Evolutionary conservation across 2,113 vertebrate species (phyloP).

Genomic region (Grammomys surdaster): DNA sequence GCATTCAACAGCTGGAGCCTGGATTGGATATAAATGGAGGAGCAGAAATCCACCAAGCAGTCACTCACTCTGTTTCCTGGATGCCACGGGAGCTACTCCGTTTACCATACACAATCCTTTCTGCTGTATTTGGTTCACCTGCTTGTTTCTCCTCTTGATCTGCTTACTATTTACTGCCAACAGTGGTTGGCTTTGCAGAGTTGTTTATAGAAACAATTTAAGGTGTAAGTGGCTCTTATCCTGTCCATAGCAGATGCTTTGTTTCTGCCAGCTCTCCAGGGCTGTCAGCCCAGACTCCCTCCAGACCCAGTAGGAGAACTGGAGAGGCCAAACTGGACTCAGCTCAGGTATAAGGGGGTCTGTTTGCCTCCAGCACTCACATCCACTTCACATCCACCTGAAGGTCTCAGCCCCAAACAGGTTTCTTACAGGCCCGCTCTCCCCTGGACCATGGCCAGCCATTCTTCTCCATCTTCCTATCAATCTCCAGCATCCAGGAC

Average conservation of each 20-base stretch:
- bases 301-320: neutral
- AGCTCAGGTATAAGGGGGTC: neutral
- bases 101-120: neutral
- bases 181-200: neutral
- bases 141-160: neutral
- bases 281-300: neutral
- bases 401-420: too few relatives aligned
- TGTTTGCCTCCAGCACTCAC: neutral
- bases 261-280: neutral
- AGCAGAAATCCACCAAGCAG: neutral
- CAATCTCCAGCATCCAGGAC: neutral
- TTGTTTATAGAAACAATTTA: neutral
- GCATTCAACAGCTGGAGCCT: neutral
- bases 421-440: neutral
- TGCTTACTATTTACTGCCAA: neutral
- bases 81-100: neutral
- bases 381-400: neutral
- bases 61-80: neutral
- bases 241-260: neutral
- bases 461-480: neutral
- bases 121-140: neutral
- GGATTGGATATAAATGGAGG: neutral
- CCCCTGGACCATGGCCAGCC: neutral
- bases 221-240: neutral
- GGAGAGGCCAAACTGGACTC: neutral